Evolutionary conservation across 2,888 invertebrate genomes (phyloP).

Genomic region (Elmis aenea): DNA sequence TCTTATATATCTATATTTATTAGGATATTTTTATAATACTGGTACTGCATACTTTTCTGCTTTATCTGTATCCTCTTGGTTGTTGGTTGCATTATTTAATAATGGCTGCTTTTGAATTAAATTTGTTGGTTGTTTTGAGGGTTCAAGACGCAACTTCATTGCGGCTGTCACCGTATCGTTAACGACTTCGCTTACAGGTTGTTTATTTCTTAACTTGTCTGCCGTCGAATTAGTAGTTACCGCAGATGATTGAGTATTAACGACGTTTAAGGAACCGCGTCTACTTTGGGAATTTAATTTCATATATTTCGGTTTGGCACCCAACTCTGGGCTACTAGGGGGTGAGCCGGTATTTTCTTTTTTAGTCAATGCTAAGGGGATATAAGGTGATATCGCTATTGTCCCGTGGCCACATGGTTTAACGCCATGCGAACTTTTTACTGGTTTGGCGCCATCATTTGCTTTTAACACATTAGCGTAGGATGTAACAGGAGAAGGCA

Average conservation of each 20-base stretch:
- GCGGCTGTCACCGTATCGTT: constrained; percentile 22
- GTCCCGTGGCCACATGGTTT: constrained; percentile 46
- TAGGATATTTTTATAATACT: too few species aligned
- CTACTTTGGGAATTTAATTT: too few species aligned
- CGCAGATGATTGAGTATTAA: background rate
- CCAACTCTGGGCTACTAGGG: constrained; percentile 39
- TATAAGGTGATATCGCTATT: constrained; percentile 38
- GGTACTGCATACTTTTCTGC: constrained; percentile 15
- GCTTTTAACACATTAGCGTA: constrained; percentile 26
- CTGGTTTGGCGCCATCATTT: constrained; percentile 8
- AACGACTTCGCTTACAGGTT: background rate
- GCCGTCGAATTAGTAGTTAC: background rate
- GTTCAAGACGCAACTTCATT: constrained; percentile 20
- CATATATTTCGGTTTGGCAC: constrained; percentile 23
- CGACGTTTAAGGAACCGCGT: too few species aligned
- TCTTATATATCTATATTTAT: too few species aligned
- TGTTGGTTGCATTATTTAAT: background rate
- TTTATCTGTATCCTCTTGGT: constrained; percentile 1
- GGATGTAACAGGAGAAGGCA: constrained; percentile 17
- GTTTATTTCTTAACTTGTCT: background rate
- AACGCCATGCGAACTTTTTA: constrained; percentile 26
- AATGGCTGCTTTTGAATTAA: background rate
- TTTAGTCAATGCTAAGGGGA: constrained; percentile 26
- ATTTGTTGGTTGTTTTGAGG: constrained; percentile 11
- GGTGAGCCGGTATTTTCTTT: constrained; percentile 32